A percentile compares a stretch with the other conserved stretches of the same genome.
phyloP scores from a whole-genome alignment of 2,113 vertebrate species.

The Lathamus discolor region DNA sequence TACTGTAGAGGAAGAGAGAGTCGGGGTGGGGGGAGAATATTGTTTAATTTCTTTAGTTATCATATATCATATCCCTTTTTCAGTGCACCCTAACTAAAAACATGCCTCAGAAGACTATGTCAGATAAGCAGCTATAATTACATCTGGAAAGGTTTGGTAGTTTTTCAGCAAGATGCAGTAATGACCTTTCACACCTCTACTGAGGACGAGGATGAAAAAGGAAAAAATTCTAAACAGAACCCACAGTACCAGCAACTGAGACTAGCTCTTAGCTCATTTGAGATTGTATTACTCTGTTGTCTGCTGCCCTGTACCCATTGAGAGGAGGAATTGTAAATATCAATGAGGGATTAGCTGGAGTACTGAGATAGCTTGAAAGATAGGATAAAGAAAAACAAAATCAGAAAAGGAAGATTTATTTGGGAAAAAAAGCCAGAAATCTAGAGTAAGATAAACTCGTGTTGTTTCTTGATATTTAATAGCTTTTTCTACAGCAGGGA shows the following conservation, averaged over 20 bases:
- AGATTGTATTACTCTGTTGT: neutral
- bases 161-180: neutral
- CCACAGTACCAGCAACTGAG: neutral
- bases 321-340: neutral
- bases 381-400: neutral
- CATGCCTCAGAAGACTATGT: neutral
- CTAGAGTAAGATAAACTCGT: neutral
- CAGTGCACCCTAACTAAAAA: neutral
- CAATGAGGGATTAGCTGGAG: neutral
- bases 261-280: neutral
- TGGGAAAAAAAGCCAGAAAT: neutral
- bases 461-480: neutral
- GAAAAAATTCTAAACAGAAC: neutral
- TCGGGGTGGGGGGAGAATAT: neutral
- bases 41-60: neutral
- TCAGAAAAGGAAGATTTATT: neutral
- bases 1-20: neutral
- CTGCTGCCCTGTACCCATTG: neutral
- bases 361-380: neutral
- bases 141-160: neutral
- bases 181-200: neutral
- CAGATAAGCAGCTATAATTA: neutral
- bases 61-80: neutral
- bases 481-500: neutral
- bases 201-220: fast-evolving